phyloP scores from a whole-genome alignment of 2,113 vertebrate species.

The Ammodytes marinus region DNA sequence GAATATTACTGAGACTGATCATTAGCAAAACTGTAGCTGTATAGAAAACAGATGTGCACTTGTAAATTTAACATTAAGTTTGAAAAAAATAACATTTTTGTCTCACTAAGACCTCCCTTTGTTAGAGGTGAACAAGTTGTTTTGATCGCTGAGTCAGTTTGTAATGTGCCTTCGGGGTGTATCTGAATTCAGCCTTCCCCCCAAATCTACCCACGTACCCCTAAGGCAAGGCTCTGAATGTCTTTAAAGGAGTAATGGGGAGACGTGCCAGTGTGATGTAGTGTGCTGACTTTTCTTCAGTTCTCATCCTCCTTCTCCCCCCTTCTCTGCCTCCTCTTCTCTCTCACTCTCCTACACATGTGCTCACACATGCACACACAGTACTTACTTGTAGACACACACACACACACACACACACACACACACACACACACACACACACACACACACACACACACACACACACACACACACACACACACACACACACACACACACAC shows the following conservation, averaged over 20 bases:
- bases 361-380: slow-evolving; percentile 4
- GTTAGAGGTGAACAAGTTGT: slow-evolving; percentile 78
- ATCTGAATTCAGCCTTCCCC: slow-evolving; percentile 75
- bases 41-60: slow-evolving; percentile 24
- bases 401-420: slow-evolving; percentile 11
- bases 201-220: slow-evolving; percentile 82
- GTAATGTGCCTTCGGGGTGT: slow-evolving; percentile 77
- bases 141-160: slow-evolving; percentile 82
- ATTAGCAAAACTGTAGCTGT: slow-evolving; percentile 2
- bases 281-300: slow-evolving; percentile 75
- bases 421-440: slow-evolving; percentile 39
- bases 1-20: slow-evolving; percentile 10
- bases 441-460: slow-evolving; percentile 11
- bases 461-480: slow-evolving; percentile 38
- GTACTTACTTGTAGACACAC: not conserved
- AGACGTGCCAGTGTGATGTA: slow-evolving; percentile 78
- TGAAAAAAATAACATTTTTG: slow-evolving; percentile 44
- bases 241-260: slow-evolving; percentile 77
- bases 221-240: slow-evolving; percentile 80
- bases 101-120: slow-evolving; percentile 66
- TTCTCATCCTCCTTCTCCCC: slow-evolving; percentile 57
- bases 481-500: slow-evolving; percentile 15
- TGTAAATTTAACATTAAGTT: slow-evolving; percentile 51
- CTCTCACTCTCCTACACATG: not conserved
- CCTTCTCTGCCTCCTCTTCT: slow-evolving; percentile 39